Conservation (phyloP, 1,140 invertebrate species). For the Archegozetes longisetosus region DNA sequence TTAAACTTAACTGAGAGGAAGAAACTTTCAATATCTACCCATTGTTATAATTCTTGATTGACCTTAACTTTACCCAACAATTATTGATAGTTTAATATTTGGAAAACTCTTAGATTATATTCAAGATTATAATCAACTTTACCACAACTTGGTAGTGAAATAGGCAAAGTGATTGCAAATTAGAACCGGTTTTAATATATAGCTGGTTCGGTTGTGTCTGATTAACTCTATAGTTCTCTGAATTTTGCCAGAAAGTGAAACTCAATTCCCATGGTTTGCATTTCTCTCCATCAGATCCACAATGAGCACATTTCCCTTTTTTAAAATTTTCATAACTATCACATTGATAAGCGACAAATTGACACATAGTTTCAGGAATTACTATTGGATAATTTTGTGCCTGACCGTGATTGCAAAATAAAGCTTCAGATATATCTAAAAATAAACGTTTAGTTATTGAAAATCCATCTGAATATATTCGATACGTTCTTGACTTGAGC, state of each 20-base stretch:
- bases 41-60: no score
- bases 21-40: no score
- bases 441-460: no score
- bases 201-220: background rate
- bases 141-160: background rate
- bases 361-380: background rate
- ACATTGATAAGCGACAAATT: background rate
- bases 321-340: background rate
- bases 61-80: no score
- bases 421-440: background rate
- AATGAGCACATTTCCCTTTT: background rate
- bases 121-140: no score
- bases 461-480: no score
- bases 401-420: background rate
- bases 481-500: no score
- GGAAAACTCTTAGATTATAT: no score
- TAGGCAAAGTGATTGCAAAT: background rate
- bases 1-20: no score
- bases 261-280: background rate
- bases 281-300: background rate
- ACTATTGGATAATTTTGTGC: background rate
- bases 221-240: background rate
- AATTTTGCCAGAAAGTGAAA: background rate
- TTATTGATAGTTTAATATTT: no score
- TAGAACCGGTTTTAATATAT: background rate